A percentile compares a stretch with the other conserved stretches of the same genome.
Evolutionary conservation across 2,113 vertebrate genomes (phyloP).

Genomic region (Forbesichthys papilliferus): DNA sequence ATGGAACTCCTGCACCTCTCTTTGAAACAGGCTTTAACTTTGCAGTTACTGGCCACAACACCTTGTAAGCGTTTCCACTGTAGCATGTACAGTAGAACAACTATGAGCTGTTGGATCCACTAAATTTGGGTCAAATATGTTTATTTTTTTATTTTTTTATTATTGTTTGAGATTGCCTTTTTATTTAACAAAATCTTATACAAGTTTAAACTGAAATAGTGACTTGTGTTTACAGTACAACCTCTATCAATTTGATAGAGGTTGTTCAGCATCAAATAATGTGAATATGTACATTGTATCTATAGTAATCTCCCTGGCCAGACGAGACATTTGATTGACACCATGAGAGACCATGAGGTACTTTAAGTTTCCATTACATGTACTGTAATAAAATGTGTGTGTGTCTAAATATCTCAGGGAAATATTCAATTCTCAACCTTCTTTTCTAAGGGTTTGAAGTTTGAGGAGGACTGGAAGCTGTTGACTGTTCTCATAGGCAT

Average conservation of each 20-base stretch:
- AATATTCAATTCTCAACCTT: not conserved
- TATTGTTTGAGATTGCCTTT: too few species aligned
- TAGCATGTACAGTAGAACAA: not conserved
- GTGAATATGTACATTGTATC: constrained; percentile 4
- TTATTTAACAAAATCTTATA: too few species aligned
- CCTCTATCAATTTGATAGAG: too few species aligned
- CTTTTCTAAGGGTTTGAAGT: constrained; percentile 71
- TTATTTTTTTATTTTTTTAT: too few species aligned
- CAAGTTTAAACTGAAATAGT: too few species aligned
- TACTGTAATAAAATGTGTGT: not conserved
- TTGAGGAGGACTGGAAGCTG: constrained; percentile 82
- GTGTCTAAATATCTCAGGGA: not conserved
- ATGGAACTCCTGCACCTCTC: constrained; percentile 68
- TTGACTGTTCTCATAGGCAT: constrained; percentile 81
- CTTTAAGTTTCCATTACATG: too few species aligned
- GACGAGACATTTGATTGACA: constrained; percentile 77
- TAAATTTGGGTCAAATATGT: too few species aligned
- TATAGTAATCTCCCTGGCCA: constrained; percentile 75
- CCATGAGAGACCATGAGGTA: constrained; percentile 75
- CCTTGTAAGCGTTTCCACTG: constrained; percentile 64
- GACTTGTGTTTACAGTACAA: too few species aligned
- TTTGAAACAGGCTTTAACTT: constrained; percentile 80
- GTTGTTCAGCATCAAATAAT: too few species aligned
- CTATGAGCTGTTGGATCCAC: not conserved
- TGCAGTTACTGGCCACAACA: constrained; percentile 81